Conservation (phyloP, 1,140 invertebrate species). For the Drosophila murphyi region DNA sequence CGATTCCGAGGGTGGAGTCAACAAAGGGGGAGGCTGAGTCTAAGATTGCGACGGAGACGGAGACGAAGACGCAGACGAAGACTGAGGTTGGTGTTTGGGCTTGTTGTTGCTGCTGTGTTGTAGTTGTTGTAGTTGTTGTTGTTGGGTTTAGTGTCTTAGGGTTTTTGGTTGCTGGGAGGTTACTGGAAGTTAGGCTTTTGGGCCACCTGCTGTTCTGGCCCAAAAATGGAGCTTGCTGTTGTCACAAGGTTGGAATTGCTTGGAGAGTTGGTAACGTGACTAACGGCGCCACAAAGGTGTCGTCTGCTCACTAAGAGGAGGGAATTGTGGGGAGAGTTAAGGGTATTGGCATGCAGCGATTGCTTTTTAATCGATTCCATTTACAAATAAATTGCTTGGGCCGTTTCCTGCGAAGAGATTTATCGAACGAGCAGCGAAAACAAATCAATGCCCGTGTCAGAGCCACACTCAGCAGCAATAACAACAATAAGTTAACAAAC, state of each 20-base stretch:
- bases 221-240: slow-evolving; percentile 45
- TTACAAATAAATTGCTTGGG: slow-evolving; percentile 84
- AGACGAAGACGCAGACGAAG: slow-evolving; percentile 15
- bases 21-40: slow-evolving; percentile 24
- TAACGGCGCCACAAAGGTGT: slow-evolving; percentile 80
- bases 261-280: slow-evolving; percentile 69
- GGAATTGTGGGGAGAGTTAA: slow-evolving; percentile 5
- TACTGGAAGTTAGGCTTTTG: background rate
- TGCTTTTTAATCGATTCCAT: slow-evolving; percentile 85
- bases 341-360: slow-evolving; percentile 65
- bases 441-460: slow-evolving; percentile 32
- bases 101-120: background rate
- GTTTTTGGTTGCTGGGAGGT: background rate
- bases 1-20: slow-evolving; percentile 33
- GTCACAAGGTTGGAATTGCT: slow-evolving; percentile 74
- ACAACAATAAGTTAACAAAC: slow-evolving; percentile 7
- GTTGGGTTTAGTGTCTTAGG: slow-evolving; percentile 9
- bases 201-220: slow-evolving; percentile 52
- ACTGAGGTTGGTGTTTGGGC: background rate
- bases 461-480: slow-evolving; percentile 9
- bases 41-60: slow-evolving; percentile 19
- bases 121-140: background rate
- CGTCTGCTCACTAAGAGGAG: slow-evolving; percentile 56
- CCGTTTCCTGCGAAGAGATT: slow-evolving; percentile 58
- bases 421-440: slow-evolving; percentile 53